Conservation (phyloP, 2,888 invertebrate genomes). For the Cybosia mesomella region DNA sequence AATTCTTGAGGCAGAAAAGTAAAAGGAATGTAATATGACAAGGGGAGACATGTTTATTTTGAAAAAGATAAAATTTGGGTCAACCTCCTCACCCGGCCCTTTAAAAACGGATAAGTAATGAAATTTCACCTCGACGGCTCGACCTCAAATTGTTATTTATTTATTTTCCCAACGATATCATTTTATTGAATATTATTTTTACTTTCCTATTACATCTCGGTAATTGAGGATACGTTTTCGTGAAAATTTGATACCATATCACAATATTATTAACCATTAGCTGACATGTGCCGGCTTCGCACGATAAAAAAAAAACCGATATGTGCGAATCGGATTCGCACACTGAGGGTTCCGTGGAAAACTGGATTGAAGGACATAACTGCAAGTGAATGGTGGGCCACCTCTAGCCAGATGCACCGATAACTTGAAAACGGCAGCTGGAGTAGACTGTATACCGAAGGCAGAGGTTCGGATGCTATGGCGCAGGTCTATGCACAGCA, state of each 20-base stretch:
- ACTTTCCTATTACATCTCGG: slow-evolving; percentile 16
- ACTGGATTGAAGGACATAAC: too few relatives aligned
- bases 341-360: too few relatives aligned
- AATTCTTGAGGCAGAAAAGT: slow-evolving; percentile 35
- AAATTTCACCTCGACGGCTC: slow-evolving; percentile 52
- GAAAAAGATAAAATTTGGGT: slow-evolving; percentile 56
- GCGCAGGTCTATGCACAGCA: too few relatives aligned
- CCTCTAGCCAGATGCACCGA: too few relatives aligned
- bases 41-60: slow-evolving; percentile 48
- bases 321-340: too few relatives aligned
- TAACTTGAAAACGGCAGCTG: too few relatives aligned
- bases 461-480: too few relatives aligned
- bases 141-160: slow-evolving; percentile 45
- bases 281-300: too few relatives aligned
- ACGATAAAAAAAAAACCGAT: not conserved
- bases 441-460: too few relatives aligned
- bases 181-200: slow-evolving; percentile 23
- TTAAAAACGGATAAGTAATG: slow-evolving; percentile 56
- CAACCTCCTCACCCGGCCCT: slow-evolving; percentile 51
- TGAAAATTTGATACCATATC: slow-evolving; percentile 3
- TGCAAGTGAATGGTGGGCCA: too few relatives aligned
- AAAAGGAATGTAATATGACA: slow-evolving; percentile 44
- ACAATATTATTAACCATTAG: slow-evolving; percentile 1
- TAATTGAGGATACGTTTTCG: slow-evolving; percentile 10
- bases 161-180: slow-evolving; percentile 44